Evolutionary conservation across 2,113 vertebrate genomes (phyloP).

Genomic region (Narcine bancroftii): DNA sequence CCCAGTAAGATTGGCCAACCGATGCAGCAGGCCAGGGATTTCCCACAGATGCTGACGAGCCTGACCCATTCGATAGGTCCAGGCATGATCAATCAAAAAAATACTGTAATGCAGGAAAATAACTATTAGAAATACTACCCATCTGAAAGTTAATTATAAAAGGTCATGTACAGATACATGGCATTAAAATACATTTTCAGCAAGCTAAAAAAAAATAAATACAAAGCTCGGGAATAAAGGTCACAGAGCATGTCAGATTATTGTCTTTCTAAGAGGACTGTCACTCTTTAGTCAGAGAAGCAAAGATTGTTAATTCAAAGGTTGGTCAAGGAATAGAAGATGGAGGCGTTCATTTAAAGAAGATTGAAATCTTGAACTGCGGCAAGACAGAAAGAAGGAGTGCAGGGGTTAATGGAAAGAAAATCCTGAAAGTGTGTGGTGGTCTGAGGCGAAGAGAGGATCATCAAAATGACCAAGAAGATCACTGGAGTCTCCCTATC

Average conservation of each 20-base stretch:
- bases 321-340: neutral
- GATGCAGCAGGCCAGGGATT: slow-evolving; percentile 69
- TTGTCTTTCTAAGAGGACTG: no score
- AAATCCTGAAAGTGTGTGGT: neutral
- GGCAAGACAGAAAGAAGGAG: neutral
- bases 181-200: neutral
- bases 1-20: slow-evolving; percentile 82
- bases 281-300: no score
- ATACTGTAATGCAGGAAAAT: slow-evolving; percentile 57
- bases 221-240: neutral
- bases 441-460: neutral
- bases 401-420: neutral
- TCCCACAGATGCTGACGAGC: slow-evolving; percentile 73
- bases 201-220: neutral
- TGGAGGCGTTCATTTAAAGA: neutral
- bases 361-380: neutral
- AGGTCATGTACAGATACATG: neutral
- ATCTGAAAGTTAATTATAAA: neutral
- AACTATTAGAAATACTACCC: neutral
- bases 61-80: slow-evolving; percentile 69
- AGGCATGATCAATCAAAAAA: slow-evolving; percentile 87
- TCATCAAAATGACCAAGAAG: no score
- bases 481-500: no score
- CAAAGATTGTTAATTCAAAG: no score
- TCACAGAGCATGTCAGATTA: neutral